Conservation (phyloP, 2,113 vertebrate genomes). For the Abramis brama region DNA sequence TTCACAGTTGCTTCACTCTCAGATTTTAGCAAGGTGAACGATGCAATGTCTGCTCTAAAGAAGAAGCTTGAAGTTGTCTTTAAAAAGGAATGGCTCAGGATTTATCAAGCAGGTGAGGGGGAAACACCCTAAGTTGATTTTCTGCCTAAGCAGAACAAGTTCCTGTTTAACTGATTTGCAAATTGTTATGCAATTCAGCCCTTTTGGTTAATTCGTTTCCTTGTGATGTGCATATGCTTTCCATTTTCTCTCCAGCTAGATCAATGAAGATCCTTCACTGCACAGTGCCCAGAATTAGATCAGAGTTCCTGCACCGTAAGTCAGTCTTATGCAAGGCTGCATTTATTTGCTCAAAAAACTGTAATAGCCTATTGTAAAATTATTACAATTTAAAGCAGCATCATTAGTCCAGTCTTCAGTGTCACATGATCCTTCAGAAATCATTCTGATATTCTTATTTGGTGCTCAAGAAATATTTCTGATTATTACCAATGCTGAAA, state of each 20-base stretch:
- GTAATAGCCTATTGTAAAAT: too few species aligned
- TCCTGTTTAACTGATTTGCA: not conserved
- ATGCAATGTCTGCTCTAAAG: constrained; percentile 26
- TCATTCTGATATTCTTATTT: not conserved
- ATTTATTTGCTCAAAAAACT: too few species aligned
- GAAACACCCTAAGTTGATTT: not conserved
- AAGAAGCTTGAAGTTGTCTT: constrained; percentile 41
- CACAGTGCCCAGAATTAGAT: constrained; percentile 45
- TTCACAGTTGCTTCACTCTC: constrained; percentile 29
- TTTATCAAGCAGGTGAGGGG: constrained; percentile 42
- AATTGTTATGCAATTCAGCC: not conserved
- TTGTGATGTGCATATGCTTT: constrained; percentile 11
- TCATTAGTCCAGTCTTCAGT: not conserved
- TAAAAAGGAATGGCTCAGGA: constrained; percentile 45
- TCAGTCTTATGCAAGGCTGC: not conserved
- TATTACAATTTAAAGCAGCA: not conserved
- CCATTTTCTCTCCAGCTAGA: constrained; percentile 35
- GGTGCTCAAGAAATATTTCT: not conserved
- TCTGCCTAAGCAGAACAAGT: not conserved
- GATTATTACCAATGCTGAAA: not conserved
- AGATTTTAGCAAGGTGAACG: constrained; percentile 43
- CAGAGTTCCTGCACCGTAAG: constrained; percentile 52
- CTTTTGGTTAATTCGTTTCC: not conserved
- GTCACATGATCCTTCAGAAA: not conserved
- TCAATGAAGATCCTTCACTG: constrained; percentile 52